Base-by-base conservation (phyloP, 2,888 invertebrate species). In the Chrysotoxum bicinctum region DNA sequence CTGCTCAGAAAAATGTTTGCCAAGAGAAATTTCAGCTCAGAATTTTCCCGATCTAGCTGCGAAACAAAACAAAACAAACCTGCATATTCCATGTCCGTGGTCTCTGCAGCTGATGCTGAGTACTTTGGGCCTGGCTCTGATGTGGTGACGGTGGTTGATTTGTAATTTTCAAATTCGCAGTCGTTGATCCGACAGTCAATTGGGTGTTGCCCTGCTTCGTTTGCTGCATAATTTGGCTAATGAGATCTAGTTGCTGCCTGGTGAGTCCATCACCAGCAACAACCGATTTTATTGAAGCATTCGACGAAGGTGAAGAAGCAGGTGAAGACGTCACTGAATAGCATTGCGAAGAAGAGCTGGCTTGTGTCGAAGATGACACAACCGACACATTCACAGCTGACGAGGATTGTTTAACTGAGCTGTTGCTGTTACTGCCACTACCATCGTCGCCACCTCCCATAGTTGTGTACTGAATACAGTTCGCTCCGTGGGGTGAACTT, bases 221-320 rank as follows among this genome's bases (percentile, higher is more conserved):
- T 91, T 95, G 95, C 89, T 95, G 95, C 95, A 95, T 95, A 88
- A 95, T 95, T 92, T 95, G 95, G 91, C 95, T 95, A 89, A 95
- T 95, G 89, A 96, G 93, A 91, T 95, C 95, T 88, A 95, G 93
- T 91, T 96, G 96, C 89, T 96, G 95, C 88, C 95, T 94, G 73
- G 95, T 95, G 87, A 95, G 92, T 80, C 95, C 95, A 88, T 95
- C 95, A 90, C 95, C 90, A 26, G 88, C 81, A 30, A 90, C 90
- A 21, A 90, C 88, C 45, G 88, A 90, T 92, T 92, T 88, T 48
- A 72, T 50, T 64, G 91, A 91, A 75, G 89, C 89, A 8, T 91
- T 88, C 12, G 91, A 89, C 48, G 89, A 89, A 32, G 88, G 89
- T 70, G 89, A 90, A 58, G 90, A 90, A 79, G 88, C 90, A 87